These are phyloP conservation scores for Agrilus planipennis DNA, from an alignment of 1,140 invertebrate species.

Conservation along the genomic window DNA sequence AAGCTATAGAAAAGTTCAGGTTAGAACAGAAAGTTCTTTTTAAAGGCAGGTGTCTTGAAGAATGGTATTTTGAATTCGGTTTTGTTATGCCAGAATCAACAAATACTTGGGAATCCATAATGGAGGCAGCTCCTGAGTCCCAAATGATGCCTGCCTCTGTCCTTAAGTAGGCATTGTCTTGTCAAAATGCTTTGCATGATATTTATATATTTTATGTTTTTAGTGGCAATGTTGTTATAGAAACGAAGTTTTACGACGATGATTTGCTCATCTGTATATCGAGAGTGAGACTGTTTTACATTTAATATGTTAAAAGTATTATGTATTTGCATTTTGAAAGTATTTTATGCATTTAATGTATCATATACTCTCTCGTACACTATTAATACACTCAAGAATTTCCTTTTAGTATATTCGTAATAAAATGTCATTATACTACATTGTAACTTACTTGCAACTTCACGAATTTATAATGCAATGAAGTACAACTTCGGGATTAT, in stretches of 20 bases:
- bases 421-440: no score
- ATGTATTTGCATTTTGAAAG: no score
- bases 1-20: conserved; percentile 93
- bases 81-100: conserved; percentile 98
- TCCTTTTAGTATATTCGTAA: no score
- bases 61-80: conserved; percentile 99
- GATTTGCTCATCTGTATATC: conserved; percentile 91
- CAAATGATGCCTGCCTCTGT: conserved; percentile 99
- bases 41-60: conserved; percentile 75
- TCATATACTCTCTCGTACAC: no score
- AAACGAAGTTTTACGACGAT: conserved; percentile 97
- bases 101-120: conserved; percentile 97
- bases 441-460: no score
- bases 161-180: conserved; percentile 60
- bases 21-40: conserved; percentile 82
- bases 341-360: no score
- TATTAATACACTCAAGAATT: no score
- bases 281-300: conserved; percentile 89
- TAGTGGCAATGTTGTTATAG: conserved; percentile 97
- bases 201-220: conserved; percentile 31
- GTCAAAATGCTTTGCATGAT: conserved; percentile 2
- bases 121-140: conserved; percentile 96
- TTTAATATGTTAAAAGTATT: conserved; percentile 43
- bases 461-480: no score
- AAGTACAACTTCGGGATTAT: no score